phyloP scores from a whole-genome alignment of 2,113 vertebrate species.

The Empidonax traillii region DNA sequence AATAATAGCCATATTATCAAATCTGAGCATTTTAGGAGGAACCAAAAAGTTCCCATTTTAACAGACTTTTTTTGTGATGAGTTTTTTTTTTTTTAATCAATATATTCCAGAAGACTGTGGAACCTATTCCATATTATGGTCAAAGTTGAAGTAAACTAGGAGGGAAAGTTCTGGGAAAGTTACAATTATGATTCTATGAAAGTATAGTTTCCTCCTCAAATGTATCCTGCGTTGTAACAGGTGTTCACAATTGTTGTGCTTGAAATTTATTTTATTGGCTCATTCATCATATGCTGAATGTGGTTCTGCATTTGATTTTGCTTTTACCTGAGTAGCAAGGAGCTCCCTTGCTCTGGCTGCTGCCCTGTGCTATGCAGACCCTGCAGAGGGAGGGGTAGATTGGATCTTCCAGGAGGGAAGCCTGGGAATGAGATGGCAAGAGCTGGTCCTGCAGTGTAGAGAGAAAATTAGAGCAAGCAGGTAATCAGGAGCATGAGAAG shows the following conservation, averaged over 20 bases:
- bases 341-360: not conserved
- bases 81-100: not conserved
- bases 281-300: not conserved
- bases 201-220: not conserved
- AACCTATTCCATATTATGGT: not conserved
- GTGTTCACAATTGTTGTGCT: not conserved
- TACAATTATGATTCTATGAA: not conserved
- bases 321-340: not conserved
- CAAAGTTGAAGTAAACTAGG: fast-evolving
- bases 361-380: not conserved
- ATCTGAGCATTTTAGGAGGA: not conserved
- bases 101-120: not conserved
- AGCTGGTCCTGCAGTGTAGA: not conserved
- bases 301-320: not conserved
- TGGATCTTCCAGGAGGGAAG: not conserved
- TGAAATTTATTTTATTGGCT: not conserved
- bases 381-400: not conserved
- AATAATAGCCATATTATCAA: not conserved
- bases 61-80: not conserved
- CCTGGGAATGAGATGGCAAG: not conserved
- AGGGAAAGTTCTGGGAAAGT: not conserved
- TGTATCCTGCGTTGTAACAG: not conserved
- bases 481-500: not conserved
- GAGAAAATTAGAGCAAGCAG: not conserved
- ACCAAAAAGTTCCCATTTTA: not conserved